Base-by-base conservation (phyloP, 2,113 vertebrate genomes). In the Leucopsar rothschildi region DNA sequence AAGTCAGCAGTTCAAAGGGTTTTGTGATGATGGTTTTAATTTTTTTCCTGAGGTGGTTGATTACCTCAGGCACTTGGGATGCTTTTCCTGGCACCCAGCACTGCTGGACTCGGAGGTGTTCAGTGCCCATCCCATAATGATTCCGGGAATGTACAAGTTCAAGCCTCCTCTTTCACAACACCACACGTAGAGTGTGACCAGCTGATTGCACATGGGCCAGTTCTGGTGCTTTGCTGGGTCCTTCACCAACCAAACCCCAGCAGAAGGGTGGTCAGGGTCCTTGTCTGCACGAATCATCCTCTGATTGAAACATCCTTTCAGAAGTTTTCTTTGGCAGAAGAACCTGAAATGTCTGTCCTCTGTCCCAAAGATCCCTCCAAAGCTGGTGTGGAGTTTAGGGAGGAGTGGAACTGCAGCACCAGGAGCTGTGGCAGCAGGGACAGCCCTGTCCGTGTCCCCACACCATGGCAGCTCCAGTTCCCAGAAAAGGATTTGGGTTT, bases 301-400 rank as follows among this genome's bases (percentile, higher is more conserved):
- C 19, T 9, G 40, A 23, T 9, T 40, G n/a, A 21, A 61, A 35
- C 27, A 17, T 33, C 56, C 35, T 68, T 68, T 49, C 68, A 64
- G 35, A 47, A 39, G 15, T 7, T 35, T 23, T n/a, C 13, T 45
- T 42, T 35, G 6, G 12, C 27, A 50, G 82, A 50, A 70, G 29
- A 42, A 29, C 29, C 25, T 14, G 28, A 10, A 59, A 25, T 45
- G 15, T 10, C 47, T 28, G 35, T 47, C 56, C 47, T 35, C 27
- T 72, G 12, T 31, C 15, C 60, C 40, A 39, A 22, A 64, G 64
- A 14, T 10, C 22, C 37, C 12, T 53, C 39, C 57, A n/a, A 45
- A 15, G 7, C n/a, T 1, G 0, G 33, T 1, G 19, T 6, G n/a
- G n/a, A 16, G 12, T 7, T 40, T 2, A 6, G 37, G 35, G 25